A percentile compares a stretch with the other conserved stretches of the same genome.
Evolutionary conservation across 2,797 vertebrate genomes (phyloP).

Genomic region (Darevskia mixta): DNA sequence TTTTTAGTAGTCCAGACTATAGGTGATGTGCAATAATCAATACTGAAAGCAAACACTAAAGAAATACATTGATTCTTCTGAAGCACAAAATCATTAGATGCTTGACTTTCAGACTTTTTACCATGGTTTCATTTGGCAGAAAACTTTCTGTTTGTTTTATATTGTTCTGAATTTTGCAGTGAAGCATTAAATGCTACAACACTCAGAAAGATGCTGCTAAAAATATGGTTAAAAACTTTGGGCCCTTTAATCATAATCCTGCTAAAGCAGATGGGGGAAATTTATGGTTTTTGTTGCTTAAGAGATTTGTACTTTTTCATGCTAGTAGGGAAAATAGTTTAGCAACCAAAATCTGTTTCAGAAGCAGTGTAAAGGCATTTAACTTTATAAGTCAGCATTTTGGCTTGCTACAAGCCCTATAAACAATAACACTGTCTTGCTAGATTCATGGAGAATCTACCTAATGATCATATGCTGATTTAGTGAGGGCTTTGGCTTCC

Average conservation of each 20-base stretch:
- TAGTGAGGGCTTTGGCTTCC: background rate
- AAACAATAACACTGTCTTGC: background rate
- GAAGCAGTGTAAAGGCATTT: background rate
- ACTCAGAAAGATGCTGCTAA: background rate
- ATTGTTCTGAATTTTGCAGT: slow-evolving; percentile 29
- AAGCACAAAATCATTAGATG: slow-evolving; percentile 70
- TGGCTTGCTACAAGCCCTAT: background rate
- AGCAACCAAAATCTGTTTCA: slow-evolving; percentile 20
- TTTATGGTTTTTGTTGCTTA: fast-evolving
- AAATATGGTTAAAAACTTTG: background rate
- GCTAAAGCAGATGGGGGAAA: background rate
- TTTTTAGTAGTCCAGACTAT: slow-evolving; percentile 59
- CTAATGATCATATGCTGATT: background rate
- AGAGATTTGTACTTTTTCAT: background rate
- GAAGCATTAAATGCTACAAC: slow-evolving; percentile 16
- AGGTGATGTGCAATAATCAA: slow-evolving; percentile 70
- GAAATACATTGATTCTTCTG: slow-evolving; percentile 73
- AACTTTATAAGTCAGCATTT: slow-evolving; percentile 10
- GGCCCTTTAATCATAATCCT: background rate
- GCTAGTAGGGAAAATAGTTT: background rate
- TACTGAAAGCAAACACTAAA: slow-evolving; percentile 72
- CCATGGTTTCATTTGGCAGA: slow-evolving; percentile 68
- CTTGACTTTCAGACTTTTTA: slow-evolving; percentile 62
- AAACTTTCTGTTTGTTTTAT: slow-evolving; percentile 10
- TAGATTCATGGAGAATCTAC: background rate